Conservation (phyloP, 2,113 vertebrate species). For the Odocoileus hemionus region DNA sequence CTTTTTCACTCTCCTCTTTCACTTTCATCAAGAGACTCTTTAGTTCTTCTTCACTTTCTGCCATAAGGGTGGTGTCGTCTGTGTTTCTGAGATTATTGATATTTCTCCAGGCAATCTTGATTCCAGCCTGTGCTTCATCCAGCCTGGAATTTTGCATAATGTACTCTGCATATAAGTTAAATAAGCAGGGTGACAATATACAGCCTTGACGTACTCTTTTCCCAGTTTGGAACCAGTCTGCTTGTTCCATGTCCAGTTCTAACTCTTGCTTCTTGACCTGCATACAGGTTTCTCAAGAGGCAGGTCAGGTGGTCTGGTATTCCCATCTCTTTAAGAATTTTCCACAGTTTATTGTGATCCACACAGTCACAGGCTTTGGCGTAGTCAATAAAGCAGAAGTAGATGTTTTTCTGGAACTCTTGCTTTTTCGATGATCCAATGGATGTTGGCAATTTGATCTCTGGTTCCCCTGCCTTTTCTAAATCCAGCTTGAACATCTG, state of each 20-base stretch:
- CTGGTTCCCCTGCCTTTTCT: not conserved
- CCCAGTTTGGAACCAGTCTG: not conserved
- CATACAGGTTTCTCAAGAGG: not conserved
- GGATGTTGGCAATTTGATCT: not conserved
- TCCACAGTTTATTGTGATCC: not conserved
- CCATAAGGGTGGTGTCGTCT: not conserved
- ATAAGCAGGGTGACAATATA: not conserved
- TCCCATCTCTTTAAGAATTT: not conserved
- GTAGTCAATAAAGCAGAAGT: not conserved
- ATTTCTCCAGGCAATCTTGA: not conserved
- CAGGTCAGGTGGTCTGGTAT: not conserved
- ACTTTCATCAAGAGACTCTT: not conserved
- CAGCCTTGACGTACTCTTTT: not conserved
- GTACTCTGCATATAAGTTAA: too few species aligned
- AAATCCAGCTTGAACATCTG: not conserved
- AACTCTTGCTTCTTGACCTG: not conserved
- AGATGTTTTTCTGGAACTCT: not conserved
- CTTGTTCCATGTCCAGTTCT: not conserved
- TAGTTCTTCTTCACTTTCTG: not conserved
- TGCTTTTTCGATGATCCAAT: not conserved
- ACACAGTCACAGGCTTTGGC: not conserved
- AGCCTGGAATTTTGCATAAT: too few species aligned
- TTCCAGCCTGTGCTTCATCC: too few species aligned
- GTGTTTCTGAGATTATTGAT: fast-evolving
- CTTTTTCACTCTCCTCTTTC: not conserved